phyloP scores from a whole-genome alignment of 2,113 vertebrate genomes.

The Malurus alboscapulatus region DNA sequence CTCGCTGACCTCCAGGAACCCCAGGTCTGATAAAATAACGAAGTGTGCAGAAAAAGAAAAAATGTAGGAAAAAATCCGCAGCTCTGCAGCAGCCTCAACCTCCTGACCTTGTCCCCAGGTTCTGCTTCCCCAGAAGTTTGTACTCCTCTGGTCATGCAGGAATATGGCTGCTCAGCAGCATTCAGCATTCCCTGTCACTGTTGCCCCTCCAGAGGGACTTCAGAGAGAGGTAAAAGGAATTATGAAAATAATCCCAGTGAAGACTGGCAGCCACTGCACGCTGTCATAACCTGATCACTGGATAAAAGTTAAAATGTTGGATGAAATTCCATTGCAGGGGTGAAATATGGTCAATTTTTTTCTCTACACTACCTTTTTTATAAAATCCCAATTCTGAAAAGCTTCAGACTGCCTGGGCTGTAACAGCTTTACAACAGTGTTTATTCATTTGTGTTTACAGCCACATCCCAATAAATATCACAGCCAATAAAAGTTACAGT shows the following conservation, averaged over 20 bases:
- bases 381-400: slow-evolving; percentile 6
- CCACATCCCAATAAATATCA: slow-evolving; percentile 10
- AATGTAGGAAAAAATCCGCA: too few species aligned
- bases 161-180: too few species aligned
- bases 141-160: too few species aligned
- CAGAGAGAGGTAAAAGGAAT: neutral
- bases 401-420: neutral
- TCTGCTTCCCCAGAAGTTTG: neutral
- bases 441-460: slow-evolving; percentile 20
- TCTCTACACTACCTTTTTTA: slow-evolving; percentile 17
- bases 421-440: slow-evolving; percentile 24
- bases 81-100: neutral
- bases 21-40: neutral
- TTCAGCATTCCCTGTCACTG: too few species aligned
- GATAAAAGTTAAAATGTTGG: slow-evolving; percentile 1
- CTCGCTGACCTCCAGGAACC: neutral
- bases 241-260: neutral
- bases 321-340: neutral
- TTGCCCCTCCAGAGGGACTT: too few species aligned
- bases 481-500: neutral
- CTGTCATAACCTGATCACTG: neutral
- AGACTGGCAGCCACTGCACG: neutral
- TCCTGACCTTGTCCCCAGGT: neutral
- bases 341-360: neutral
- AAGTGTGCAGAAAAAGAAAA: too few species aligned